phyloP scores from a whole-genome alignment of 2,888 invertebrate genomes.

The Baronia brevicornis region DNA sequence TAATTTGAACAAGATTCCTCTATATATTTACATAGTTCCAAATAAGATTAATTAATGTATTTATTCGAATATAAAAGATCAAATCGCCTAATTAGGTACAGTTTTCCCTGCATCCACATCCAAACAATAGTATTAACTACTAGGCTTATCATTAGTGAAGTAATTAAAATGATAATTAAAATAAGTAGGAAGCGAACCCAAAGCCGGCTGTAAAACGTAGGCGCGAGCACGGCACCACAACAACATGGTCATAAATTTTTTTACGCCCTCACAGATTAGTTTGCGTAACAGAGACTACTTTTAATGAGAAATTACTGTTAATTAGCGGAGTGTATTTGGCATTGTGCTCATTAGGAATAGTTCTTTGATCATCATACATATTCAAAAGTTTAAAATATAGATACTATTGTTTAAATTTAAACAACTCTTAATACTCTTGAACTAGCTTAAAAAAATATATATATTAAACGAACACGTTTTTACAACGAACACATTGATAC shows the following conservation, averaged over 20 bases:
- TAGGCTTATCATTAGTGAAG: constrained; percentile 53
- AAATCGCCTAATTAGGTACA: constrained; percentile 15
- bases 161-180: constrained; percentile 66
- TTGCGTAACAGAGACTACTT: constrained; percentile 27
- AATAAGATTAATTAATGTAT: constrained; percentile 13
- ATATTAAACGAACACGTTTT: no score
- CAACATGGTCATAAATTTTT: constrained; percentile 53
- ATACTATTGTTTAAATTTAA: no score
- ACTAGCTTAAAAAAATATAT: no score
- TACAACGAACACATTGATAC: no score
- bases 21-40: constrained; percentile 3
- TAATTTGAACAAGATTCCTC: no score
- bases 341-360: no score
- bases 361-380: no score
- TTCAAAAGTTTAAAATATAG: constrained; percentile 6
- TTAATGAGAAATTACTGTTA: no score
- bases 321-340: no score
- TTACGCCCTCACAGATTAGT: constrained; percentile 43
- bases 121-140: constrained; percentile 46
- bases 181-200: constrained; percentile 58
- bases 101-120: constrained; percentile 36
- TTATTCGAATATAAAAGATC: constrained; percentile 12
- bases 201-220: constrained; percentile 53
- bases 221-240: constrained; percentile 44
- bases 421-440: no score